Percentiles rank a stretch among this genome's conserved stretches.
These are phyloP conservation scores for Atta colombica DNA, from an alignment of 1,140 invertebrate genomes.

Conservation along the genomic window DNA sequence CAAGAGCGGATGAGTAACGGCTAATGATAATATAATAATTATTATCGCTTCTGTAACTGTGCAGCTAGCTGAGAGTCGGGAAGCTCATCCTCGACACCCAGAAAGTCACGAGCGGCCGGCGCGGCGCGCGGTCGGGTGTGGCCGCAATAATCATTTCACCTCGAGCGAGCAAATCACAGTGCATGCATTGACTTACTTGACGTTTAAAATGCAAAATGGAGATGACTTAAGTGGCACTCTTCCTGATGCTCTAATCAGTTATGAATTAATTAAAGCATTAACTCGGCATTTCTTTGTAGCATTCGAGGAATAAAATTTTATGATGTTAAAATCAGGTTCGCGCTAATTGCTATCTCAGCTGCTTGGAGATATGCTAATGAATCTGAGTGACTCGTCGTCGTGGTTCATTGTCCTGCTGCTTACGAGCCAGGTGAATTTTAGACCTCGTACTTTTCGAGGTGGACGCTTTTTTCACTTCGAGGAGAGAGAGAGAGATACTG, in stretches of 20 bases:
- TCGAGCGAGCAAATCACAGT: constrained; percentile 37
- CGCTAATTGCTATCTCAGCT: constrained; percentile 36
- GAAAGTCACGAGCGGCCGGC: constrained; percentile 34
- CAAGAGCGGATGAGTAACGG: constrained; percentile 62
- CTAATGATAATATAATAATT: constrained; percentile 73
- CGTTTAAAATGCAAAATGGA: constrained; percentile 28
- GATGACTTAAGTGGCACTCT: constrained; percentile 3
- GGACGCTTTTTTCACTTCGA: constrained; percentile 36
- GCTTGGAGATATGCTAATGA: neutral
- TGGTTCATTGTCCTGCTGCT: constrained; percentile 2
- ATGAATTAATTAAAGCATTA: constrained; percentile 17
- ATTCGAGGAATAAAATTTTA: neutral
- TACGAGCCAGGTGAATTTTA: constrained; percentile 19
- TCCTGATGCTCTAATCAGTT: neutral
- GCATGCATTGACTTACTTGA: constrained; percentile 20
- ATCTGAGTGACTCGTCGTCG: neutral
- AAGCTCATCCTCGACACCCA: constrained; percentile 10
- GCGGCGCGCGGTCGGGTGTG: constrained; percentile 40
- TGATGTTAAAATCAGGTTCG: constrained; percentile 2
- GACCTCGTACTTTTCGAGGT: neutral
- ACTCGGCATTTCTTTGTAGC: neutral
- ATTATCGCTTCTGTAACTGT: constrained; percentile 42
- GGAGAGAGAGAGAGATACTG: constrained; percentile 26
- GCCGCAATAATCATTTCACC: constrained; percentile 71
- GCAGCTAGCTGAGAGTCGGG: neutral